Evolutionary conservation across 2,888 invertebrate species (phyloP).

Genomic region (Agapostemon virescens): DNA sequence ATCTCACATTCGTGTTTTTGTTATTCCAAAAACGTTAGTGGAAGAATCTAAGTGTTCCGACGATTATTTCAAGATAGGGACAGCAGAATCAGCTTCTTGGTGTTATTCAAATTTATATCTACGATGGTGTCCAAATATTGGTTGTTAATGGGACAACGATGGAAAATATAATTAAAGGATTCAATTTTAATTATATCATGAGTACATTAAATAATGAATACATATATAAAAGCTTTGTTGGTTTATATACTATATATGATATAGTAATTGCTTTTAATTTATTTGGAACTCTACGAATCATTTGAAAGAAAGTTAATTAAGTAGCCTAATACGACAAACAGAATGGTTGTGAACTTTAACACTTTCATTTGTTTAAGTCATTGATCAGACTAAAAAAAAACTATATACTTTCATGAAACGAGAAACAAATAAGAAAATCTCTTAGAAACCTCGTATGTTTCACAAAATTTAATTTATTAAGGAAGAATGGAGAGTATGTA

Average conservation of each 20-base stretch:
- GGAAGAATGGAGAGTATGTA: not conserved
- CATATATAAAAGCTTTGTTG: not conserved
- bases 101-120: slow-evolving; percentile 12
- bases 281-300: not conserved
- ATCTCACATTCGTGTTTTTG: slow-evolving; percentile 36
- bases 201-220: slow-evolving; percentile 3
- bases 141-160: slow-evolving; percentile 9
- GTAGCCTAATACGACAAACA: not conserved
- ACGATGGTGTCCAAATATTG: not conserved
- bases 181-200: not conserved
- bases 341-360: no score
- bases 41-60: slow-evolving; percentile 20
- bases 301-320: not conserved
- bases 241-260: not conserved
- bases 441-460: not conserved
- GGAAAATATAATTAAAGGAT: slow-evolving; percentile 15
- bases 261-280: not conserved
- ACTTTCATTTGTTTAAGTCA: not conserved
- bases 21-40: slow-evolving; percentile 34
- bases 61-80: slow-evolving; percentile 39
- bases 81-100: slow-evolving; percentile 22
- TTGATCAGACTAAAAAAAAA: not conserved
- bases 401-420: not conserved
- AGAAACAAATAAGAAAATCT: not conserved
- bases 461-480: not conserved